Base-by-base conservation (phyloP, 2,888 invertebrate genomes). In the Gisinianus flammeolus region DNA sequence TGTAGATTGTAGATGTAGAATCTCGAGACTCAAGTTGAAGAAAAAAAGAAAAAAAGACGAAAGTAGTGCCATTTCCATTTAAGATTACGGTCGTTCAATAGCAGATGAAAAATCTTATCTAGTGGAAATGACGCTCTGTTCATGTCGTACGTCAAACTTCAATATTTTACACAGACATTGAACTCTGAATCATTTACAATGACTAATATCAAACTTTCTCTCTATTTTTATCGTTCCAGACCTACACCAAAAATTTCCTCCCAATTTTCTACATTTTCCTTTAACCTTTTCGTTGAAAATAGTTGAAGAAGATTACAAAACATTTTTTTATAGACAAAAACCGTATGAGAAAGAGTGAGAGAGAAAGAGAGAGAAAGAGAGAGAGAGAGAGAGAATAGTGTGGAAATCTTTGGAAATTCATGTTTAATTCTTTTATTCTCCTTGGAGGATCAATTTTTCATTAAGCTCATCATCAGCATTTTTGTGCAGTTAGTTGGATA, bases 101-200 rank as follows among this genome's bases (percentile, higher is more conserved):
- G 19, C 54, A 54, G 54, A 54, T 54, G 54, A 54, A 54, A 54
- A 54, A 8, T 54, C 54, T 54, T 54, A 54, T 54, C 54, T 54
- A n/a, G 19, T 54, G 54, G 54, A 16, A 54, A n/a, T 54, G 54
- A 54, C 54, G 54, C 54, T 54, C 54, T 54, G 54, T n/a, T 19
- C 6, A 4, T 54, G 54, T 54, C 54, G n/a, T 54, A 54, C 54
- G 54, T 54, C 54, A 54, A 54, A 54, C 5, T 54, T 54, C n/a
- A 54, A 54, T 54, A 54, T 54, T 54, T 54, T 54, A 54, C 54
- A n/a, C 54, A 16, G 54, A 54, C 54, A 54, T 54, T 54, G 54
- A n/a, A n/a, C 16, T 54, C 54, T 54, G 19, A 54, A 54, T 19
- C 54, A 54, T 54, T 54, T 54, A 54, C 54, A 54, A 54, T 54